Base-by-base conservation (phyloP, 1,140 invertebrate genomes). In the Drosophila tropicalis region DNA sequence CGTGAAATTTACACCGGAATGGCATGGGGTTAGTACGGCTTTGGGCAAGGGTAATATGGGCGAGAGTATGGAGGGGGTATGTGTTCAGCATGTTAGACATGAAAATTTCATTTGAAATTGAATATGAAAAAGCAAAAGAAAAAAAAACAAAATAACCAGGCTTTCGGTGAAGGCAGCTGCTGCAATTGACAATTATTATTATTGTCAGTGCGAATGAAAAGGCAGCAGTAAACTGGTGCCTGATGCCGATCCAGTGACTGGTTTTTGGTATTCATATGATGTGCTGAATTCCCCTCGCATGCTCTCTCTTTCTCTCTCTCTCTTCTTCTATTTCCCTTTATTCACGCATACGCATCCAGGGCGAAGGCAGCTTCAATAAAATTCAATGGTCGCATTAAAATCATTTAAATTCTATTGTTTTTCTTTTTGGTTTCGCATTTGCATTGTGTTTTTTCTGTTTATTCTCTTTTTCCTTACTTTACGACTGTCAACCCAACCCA, bases 161-260 rank as follows among this genome's bases (percentile, higher is more conserved):
- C 73, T 63, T 70, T 74, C 60, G 66, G 40, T 70, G 65, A 76
- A 71, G 82, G 72, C 82, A 85, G 76, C 84, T 87, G 83, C 84
- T 87, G 83, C 83, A 89, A 87, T 89, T 87, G 83, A 87, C 83
- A 87, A 87, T 87, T 87, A 87, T 87, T 87, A 87, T 87, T 87
- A 87, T 87, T 87, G 83, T 87, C 84, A 84, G 76, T 83, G 84
- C 70, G 84, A 89, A 87, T 83, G 72, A 83, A 70, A 68, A 67
- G 70, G 54, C 69, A 39, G 44, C 44, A 51, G 44, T 51, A 51
- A 51, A 51, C 44, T 54, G 47, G 39, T 61, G 56, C 34, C 61
- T 67, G 54, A 55, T 62, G 41, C 41, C 41, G 40, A 40, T 67
- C 17, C 17, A 39, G 41, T 55, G 39, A 51, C 65, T 25, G 25